Evolutionary conservation across 1,140 invertebrate species (phyloP), one percentile per base, ranked within the genome.

Genomic region (Aphaenogaster floridana): DNA sequence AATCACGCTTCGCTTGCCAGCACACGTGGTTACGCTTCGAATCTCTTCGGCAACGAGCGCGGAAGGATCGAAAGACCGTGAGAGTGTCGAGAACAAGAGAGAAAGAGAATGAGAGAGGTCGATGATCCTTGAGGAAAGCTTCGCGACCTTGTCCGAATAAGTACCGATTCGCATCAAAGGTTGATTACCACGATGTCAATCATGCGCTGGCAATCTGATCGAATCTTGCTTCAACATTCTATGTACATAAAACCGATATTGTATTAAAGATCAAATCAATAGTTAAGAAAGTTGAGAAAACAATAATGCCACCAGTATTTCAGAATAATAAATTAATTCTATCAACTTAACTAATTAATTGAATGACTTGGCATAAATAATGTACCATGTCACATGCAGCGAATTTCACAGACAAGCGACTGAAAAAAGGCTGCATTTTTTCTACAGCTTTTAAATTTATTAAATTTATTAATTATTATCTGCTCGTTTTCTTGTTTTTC

Each of bases 91-190:
- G 77, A 74, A 59, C 4, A 39, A 81, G 77, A 63, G 77, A 54
- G 13, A 39, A 39, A 7, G 34, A 64, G 59, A n/a, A 36, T 1
- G 45, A 76, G 72, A 3, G 13, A 78, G 89, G 84, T 90, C 88
- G 71, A 89, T 87, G 89, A 89, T 90, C 85, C 84, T 89, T 76
- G 71, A 89, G 64, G 28, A 64, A n/a, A 59, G 61, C 48, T 59
- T 64, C 7, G 45, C 84, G 89, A 83, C 89, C 89, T 90, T 89
- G 88, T 50, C 69, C 71, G 48, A 64, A 54, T 52, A 66, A n/a
- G 15, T 11, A 59, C 68, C 21, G 52, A 72, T 79, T 50, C 59
- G 61, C 77, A 59, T 69, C 54, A 52, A 87, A 74, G 63, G n/a
- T 71, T 79, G 59, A 21, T 83, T 74, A 63, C 21, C 52, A 39